A percentile compares a stretch with the other conserved stretches of the same genome.
Evolutionary conservation across 2,888 invertebrate genomes (phyloP).

Genomic region (Adelphocoris suturalis): DNA sequence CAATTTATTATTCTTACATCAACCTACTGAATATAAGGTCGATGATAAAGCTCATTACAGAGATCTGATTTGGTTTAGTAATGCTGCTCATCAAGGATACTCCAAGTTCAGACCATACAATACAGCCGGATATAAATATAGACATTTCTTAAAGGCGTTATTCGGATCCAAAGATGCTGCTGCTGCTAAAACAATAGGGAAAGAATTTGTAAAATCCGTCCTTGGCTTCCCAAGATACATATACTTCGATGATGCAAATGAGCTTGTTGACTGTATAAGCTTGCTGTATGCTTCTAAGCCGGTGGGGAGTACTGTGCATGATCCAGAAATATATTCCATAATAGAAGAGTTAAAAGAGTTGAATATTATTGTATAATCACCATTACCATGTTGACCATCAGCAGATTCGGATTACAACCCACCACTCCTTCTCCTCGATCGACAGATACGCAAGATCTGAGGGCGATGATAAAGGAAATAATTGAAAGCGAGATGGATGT

Average conservation of each 20-base stretch:
- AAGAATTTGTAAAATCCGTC: background rate
- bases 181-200: background rate
- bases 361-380: background rate
- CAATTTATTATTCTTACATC: background rate
- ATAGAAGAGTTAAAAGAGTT: background rate
- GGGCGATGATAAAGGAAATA: background rate
- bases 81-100: background rate
- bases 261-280: constrained; percentile 9
- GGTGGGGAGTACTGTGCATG: background rate
- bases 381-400: background rate
- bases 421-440: background rate
- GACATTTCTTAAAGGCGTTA: background rate
- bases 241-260: constrained; percentile 40
- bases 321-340: constrained; percentile 8
- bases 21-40: background rate
- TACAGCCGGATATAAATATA: background rate
- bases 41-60: background rate
- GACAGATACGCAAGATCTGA: background rate
- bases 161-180: no score
- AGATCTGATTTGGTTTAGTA: background rate
- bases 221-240: background rate
- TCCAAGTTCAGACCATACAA: background rate
- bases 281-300: background rate
- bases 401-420: background rate
- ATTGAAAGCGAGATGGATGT: no score